These are phyloP conservation scores for Balaeniceps rex DNA, from an alignment of 2,113 vertebrate species.

Conservation along the genomic window DNA sequence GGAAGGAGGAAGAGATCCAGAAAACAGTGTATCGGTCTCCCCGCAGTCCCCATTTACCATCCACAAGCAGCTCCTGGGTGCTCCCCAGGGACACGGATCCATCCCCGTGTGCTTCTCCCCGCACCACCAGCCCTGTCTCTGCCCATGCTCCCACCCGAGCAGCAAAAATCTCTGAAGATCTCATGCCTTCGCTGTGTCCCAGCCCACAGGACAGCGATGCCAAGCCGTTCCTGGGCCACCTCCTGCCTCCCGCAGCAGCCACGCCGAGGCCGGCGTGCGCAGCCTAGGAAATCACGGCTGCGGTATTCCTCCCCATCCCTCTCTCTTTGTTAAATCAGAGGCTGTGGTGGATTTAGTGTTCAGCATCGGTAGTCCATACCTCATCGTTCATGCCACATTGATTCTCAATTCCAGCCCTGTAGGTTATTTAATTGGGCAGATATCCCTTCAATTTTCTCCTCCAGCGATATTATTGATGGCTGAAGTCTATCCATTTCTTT, in stretches of 20 bases:
- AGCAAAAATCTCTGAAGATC: not conserved
- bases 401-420: conserved; percentile 50
- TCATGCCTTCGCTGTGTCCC: not conserved
- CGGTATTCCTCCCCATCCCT: not conserved
- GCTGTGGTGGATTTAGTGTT: not conserved
- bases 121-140: not conserved
- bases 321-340: not conserved
- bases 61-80: not conserved
- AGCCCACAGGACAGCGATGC: fast-evolving
- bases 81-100: not conserved
- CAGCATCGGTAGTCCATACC: not conserved
- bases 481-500: conserved; percentile 9
- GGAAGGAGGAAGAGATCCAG: not conserved
- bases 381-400: conserved; percentile 35
- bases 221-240: fast-evolving
- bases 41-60: not conserved
- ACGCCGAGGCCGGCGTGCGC: not conserved
- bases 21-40: fast-evolving
- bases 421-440: conserved; percentile 62
- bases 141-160: not conserved
- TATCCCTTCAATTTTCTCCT: conserved; percentile 65
- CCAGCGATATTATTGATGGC: conserved; percentile 56
- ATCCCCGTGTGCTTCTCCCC: fast-evolving
- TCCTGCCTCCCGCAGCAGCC: not conserved
- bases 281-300: not conserved